Evolutionary conservation across 2,113 vertebrate genomes (phyloP).

Genomic region (Indicator indicator): DNA sequence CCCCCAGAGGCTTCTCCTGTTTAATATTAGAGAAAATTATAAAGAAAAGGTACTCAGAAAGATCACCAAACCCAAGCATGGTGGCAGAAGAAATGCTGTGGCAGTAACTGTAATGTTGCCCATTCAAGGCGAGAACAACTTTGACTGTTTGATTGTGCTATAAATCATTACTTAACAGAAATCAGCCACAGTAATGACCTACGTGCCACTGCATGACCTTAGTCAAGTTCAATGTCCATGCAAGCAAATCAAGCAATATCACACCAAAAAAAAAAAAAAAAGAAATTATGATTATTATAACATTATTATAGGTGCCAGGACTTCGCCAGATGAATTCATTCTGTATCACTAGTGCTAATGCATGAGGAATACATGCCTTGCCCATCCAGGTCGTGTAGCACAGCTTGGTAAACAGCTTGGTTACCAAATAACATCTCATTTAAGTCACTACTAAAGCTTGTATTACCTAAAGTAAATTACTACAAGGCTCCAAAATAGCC

Average conservation of each 20-base stretch:
- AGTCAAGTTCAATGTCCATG: neutral
- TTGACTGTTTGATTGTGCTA: neutral
- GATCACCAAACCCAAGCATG: neutral
- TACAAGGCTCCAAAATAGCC: neutral
- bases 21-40: neutral
- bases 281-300: slow-evolving; percentile 4
- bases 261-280: neutral
- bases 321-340: neutral
- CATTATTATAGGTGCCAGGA: neutral
- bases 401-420: neutral
- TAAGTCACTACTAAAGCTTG: neutral
- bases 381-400: neutral
- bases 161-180: neutral
- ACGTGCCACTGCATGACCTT: neutral
- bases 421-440: neutral
- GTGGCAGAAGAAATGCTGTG: neutral
- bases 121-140: neutral
- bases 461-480: slow-evolving; percentile 6
- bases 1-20: neutral
- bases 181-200: neutral
- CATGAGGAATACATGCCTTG: neutral
- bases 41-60: neutral
- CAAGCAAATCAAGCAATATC: slow-evolving; percentile 30
- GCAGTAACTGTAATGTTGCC: neutral
- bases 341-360: neutral